phyloP scores from a whole-genome alignment of 2,797 vertebrate species.

The Sebastes miniatus region DNA sequence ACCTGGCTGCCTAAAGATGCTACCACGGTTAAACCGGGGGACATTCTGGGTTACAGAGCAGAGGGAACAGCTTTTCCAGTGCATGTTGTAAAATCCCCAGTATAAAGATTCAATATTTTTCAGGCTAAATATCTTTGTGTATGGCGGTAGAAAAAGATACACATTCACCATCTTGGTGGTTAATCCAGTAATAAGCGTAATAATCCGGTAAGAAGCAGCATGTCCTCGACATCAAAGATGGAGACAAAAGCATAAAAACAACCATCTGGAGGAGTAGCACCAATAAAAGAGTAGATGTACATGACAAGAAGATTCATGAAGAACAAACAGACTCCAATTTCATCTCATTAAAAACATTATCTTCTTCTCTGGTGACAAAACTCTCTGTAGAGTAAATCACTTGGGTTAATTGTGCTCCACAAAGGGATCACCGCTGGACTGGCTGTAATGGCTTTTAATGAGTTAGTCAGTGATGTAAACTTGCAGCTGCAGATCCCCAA shows the following conservation, averaged over 20 bases:
- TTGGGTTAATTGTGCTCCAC: constrained; percentile 4
- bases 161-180: background rate
- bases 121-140: background rate
- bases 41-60: background rate
- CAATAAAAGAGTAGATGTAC: background rate
- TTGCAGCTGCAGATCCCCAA: background rate
- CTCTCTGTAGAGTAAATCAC: background rate
- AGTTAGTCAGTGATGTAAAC: background rate
- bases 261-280: background rate
- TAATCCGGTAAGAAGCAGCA: background rate
- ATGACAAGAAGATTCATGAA: background rate
- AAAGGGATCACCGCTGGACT: background rate
- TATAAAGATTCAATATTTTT: background rate
- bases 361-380: background rate
- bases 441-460: constrained; percentile 21
- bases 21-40: background rate
- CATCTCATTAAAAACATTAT: background rate
- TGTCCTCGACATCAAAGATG: background rate
- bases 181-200: constrained; percentile 3
- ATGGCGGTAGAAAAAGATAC: background rate
- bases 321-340: background rate
- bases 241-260: background rate
- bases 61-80: background rate
- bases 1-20: no score
- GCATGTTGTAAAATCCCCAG: background rate